A percentile compares a stretch with the other conserved stretches of the same genome.
These are phyloP conservation scores for Epinephelus coioides DNA, from an alignment of 2,797 vertebrate genomes.

Conservation along the genomic window DNA sequence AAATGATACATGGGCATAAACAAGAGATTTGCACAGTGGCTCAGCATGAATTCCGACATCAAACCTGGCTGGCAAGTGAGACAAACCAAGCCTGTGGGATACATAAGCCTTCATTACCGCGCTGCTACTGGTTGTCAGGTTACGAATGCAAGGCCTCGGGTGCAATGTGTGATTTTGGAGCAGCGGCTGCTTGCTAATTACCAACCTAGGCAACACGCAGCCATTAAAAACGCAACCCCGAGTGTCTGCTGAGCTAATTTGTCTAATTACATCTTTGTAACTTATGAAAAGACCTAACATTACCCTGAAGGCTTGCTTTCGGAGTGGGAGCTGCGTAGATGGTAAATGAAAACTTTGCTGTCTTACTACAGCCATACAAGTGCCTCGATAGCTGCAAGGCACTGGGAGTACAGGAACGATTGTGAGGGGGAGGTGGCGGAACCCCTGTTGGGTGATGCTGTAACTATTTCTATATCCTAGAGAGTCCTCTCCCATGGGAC, in stretches of 20 bases:
- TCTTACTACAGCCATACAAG: constrained; percentile 59
- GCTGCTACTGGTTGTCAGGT: constrained; percentile 80
- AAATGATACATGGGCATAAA: constrained; percentile 67
- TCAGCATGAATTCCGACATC: constrained; percentile 72
- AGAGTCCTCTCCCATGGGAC: constrained; percentile 72
- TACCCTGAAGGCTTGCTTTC: constrained; percentile 78
- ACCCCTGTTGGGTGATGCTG: constrained; percentile 70
- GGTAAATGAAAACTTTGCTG: constrained; percentile 75
- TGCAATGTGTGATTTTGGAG: constrained; percentile 79
- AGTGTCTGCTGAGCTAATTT: constrained; percentile 85
- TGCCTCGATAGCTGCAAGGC: constrained; percentile 62
- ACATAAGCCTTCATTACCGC: constrained; percentile 78
- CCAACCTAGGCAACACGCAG: constrained; percentile 80
- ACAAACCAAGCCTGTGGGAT: constrained; percentile 76
- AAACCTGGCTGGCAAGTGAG: constrained; percentile 73
- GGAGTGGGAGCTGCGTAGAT: constrained; percentile 67
- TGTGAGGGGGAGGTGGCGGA: constrained; percentile 57
- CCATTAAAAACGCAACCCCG: constrained; percentile 80
- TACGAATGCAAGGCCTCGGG: constrained; percentile 76
- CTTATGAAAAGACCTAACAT: constrained; percentile 84
- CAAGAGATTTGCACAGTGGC: constrained; percentile 67
- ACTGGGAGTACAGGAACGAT: constrained; percentile 38
- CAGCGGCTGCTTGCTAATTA: constrained; percentile 84
- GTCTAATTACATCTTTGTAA: constrained; percentile 87
- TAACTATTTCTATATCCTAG: constrained; percentile 74